Base-by-base conservation (phyloP, 2,888 invertebrate species). In the Coremacera marginata region DNA sequence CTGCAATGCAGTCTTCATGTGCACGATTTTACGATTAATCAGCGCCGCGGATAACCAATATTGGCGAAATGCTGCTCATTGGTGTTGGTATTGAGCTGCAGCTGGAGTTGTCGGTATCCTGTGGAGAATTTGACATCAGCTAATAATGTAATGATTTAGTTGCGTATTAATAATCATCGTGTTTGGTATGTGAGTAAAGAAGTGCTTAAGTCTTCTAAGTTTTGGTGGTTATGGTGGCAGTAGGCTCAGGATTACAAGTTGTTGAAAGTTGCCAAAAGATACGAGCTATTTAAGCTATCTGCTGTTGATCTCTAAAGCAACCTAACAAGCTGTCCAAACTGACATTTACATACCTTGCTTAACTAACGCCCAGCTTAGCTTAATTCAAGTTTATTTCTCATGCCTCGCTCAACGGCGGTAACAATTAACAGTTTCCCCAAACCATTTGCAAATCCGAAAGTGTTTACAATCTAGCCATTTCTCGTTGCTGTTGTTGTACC, bases 111-210 rank as follows among this genome's bases (percentile, higher is more conserved):
- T 55, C 65, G 70, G 49, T 16, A 37, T 82, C 86, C 83, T 82
- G 87, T 86, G 84, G 86, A 76, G 86, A 80, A 79, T 85, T 85
- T 85, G 86, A 86, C 86, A 86, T 82, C 83, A 83, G 79, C 86
- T 85, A 83, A 83, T 84, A 86, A 85, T 86, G 86, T 84, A 87
- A 85, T 86, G 86, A 86, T 86, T 86, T 87, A 87, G 83, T 83
- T 86, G 83, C 83, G 82, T 84, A 82, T 85, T 82, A 85, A 85
- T 86, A 86, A 86, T 87, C 85, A 86, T 84, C 82, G 78, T 81
- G 84, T 81, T 82, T 74, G 70, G 78, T 70, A 62, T 71, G 49
- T 60, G 51, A 67, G n/a, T 16, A 63, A 1, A 44, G 44, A 1
- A 7, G 37, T 1, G 7, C 7, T 37, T 8, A 37, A 37, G 5